Evolutionary conservation across 2,797 vertebrate genomes (phyloP), one percentile per base, ranked within the genome.

Genomic region (Chelidonichthys spinosus): DNA sequence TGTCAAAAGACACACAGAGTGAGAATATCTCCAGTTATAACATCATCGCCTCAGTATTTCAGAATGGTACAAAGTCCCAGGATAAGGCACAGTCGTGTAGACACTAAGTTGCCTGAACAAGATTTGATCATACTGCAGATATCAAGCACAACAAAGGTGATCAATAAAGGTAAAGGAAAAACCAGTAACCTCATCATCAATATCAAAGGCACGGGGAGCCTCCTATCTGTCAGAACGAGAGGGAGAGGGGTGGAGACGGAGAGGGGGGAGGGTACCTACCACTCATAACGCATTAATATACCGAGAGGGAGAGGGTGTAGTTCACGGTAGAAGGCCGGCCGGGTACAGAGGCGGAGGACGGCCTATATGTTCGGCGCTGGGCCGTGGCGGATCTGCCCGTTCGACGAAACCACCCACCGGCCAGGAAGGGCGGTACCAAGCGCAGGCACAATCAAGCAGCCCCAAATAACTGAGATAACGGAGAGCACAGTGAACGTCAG

Each of bases 261-360:
- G 93, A 94, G 95, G 89, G 87, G 95, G 96, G 96, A 95, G 96
- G 96, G 96, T 96, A 98, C 97, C 94, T 97, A 99, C 97, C 97
- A 96, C 97, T 99, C 97, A 99, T 98, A 96, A 96, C 96, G 97
- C 96, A 97, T 98, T 95, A 96, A 98, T 97, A 95, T 95, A 95
- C 95, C 94, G 91, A 92, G 88, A 85, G 90, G 86, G 81, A 92
- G 95, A 95, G 96, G 96, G 96, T 96, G 96, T 95, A 96, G 95
- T 96, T 95, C 95, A 96, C 94, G 95, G 93, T 93, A 93, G 92
- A 97, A 96, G 97, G 96, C 96, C 95, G 96, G 95, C 94, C 95
- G 93, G 93, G 88, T 81, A 89, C 84, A 83, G 89, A 94, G 91
- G 91, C 94, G 93, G 95, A 96, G 97, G 96, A 96, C 96, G 96